Base-by-base conservation (phyloP, 2,113 vertebrate species). In the Pelvicachromis taeniatus region DNA sequence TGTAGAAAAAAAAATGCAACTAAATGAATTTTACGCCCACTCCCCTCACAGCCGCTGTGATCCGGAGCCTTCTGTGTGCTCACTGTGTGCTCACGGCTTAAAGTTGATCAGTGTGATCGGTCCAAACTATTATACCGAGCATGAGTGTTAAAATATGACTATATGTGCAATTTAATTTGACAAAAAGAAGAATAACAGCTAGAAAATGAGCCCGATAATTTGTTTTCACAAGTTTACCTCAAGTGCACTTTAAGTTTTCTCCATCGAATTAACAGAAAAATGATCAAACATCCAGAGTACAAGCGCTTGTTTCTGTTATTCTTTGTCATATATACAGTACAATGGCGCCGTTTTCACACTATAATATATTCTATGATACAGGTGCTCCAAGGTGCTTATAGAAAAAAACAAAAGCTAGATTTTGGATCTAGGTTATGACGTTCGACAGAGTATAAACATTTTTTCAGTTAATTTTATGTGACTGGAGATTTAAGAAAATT, bases 401-500 rank as follows among this genome's bases (percentile, higher is more conserved):
- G 40, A 48, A 73, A 4, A 70, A 7, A 68, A 0, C n/a, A 42
- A 23, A 68, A 70, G 1, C n/a, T 23, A 16, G 35, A 68, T 0
- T 68, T 23, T 42, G 38, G 12, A 23, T 68, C n/a, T 65, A 40
- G 61, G 40, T 65, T 40, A 65, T 21, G 19, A 40, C 7, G 21
- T 63, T 4, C 38, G 59, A 17, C 35, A 35, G 35, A 7, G 35
- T 19, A 63, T 63, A 35, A 63, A 63, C 31, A 2, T 63, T 1
- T n/a, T 63, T 63, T 65, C 31, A 63, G 6, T 65, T 65, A 7
- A 65, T 65, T 11, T 38, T 65, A 0, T 13, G 61, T 5, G 33
- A 21, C 6, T 38, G 33, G 38, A 19, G 19, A 65, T 13, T 40
- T 65, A 33, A 40, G 35, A 38, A 38, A 38, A 7, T 38, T 7